Conservation (phyloP, 2,113 vertebrate species). For the Oreotrochilus melanogaster region DNA sequence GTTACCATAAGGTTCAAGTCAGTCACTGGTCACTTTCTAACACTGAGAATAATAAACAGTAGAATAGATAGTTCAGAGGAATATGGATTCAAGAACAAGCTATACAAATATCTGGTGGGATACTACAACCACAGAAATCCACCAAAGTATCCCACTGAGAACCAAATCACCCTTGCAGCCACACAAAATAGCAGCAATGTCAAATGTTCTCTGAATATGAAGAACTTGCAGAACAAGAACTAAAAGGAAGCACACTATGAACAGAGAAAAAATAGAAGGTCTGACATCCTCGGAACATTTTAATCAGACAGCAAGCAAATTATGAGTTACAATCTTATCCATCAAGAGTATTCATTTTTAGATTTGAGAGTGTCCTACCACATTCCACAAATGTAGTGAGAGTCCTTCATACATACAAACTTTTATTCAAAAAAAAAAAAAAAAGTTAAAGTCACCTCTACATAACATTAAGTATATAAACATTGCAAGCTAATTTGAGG, state of each 20-base stretch:
- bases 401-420: not conserved
- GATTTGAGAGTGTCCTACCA: not conserved
- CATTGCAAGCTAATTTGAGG: slow-evolving; percentile 23
- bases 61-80: not conserved
- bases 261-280: not conserved
- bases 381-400: not conserved
- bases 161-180: not conserved
- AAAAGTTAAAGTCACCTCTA: slow-evolving; percentile 6
- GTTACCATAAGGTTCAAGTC: not conserved
- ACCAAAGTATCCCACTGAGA: not conserved
- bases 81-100: not conserved
- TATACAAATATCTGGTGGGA: not conserved
- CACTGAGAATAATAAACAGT: not conserved
- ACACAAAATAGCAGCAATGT: not conserved
- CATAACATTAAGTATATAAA: not conserved
- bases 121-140: not conserved
- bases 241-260: not conserved
- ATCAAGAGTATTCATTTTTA: not conserved
- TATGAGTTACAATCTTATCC: not conserved
- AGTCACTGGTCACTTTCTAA: not conserved
- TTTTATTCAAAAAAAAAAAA: slow-evolving; percentile 30
- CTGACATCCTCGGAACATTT: not conserved
- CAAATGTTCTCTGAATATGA: rapidly evolving
- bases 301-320: not conserved
- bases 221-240: not conserved